These are phyloP conservation scores for Drosophila sp. DNA, from an alignment of 1,140 invertebrate genomes.

Conservation along the genomic window DNA sequence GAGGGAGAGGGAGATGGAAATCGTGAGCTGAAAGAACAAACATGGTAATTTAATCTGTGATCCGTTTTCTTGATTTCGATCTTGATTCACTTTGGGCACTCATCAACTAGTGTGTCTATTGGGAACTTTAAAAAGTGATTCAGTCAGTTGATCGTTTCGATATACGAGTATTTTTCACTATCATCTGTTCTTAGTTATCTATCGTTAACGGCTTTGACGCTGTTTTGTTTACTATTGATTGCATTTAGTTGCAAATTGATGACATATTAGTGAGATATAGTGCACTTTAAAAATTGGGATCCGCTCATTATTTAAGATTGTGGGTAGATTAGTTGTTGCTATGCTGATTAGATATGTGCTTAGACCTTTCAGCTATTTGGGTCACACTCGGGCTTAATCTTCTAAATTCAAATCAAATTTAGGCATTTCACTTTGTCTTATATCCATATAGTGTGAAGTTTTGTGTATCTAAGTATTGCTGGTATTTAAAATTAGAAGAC, in stretches of 20 bases:
- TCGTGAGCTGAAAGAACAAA: slow-evolving; percentile 45
- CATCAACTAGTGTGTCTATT: slow-evolving; percentile 71
- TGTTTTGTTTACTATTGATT: slow-evolving; percentile 68
- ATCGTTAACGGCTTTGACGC: slow-evolving; percentile 71
- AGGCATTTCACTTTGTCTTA: slow-evolving; percentile 4
- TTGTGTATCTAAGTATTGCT: slow-evolving; percentile 26
- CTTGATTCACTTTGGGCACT: slow-evolving; percentile 77
- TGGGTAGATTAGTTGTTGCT: slow-evolving; percentile 22
- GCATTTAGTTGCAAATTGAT: slow-evolving; percentile 79
- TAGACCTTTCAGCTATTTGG: slow-evolving; percentile 8
- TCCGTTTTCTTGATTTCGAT: slow-evolving; percentile 62
- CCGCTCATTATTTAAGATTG: slow-evolving; percentile 45
- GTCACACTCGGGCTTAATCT: slow-evolving; percentile 1
- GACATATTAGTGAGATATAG: slow-evolving; percentile 69
- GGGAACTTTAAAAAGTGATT: slow-evolving; percentile 74
- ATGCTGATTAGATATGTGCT: slow-evolving; percentile 17
- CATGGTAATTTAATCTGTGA: slow-evolving; percentile 75
- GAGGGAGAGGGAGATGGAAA: background rate
- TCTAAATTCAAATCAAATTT: slow-evolving; percentile 1
- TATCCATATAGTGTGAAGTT: slow-evolving; percentile 27
- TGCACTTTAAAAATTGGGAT: slow-evolving; percentile 28
- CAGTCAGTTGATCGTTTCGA: slow-evolving; percentile 53
- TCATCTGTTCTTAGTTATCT: slow-evolving; percentile 14
- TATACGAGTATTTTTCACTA: slow-evolving; percentile 8
- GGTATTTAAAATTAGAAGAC: background rate